Base-by-base conservation (phyloP, 2,113 vertebrate species). In the Heterocephalus glaber region DNA sequence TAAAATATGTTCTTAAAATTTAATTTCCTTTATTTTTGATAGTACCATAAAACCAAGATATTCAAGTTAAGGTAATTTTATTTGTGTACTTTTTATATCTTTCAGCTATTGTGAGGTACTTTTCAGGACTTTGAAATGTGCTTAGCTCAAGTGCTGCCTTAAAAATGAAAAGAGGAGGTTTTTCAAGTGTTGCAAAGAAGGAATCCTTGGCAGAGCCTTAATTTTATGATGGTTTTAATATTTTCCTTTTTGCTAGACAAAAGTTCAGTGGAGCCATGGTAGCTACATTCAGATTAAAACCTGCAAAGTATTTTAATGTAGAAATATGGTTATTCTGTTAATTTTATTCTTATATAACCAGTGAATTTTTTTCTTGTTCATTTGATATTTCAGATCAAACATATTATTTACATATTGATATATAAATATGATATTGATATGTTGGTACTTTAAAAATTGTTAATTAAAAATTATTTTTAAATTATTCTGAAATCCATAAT, bases 1-100 rank as follows among this genome's bases (percentile, higher is more conserved):
- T 96, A 61, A 96, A 97, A 97, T 92, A 28, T 96, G 77, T 96
- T 92, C 77, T 95, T 96, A 93, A 97, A 97, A 95, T 96, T 98
- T 98, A 97, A 97, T 98, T 97, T 98, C 97, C 97, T 97, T 95
- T 96, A 56, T 52, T 96, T 95, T 93, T 97, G 87, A 95, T 96
- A 41, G 72, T 24, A 82, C 54, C 54, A 72, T 47, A 80, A 93
- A 92, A 90, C 84, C 74, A 95, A 96, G 93, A 95, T 90, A 91
- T 66, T 77, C 52, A 83, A 90, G 66, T 90, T 82, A 86, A 97
- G 90, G 92, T 90, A 81, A 96, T 91, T 90, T 95, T 93, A 85
- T 96, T 90, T 92, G 47, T 94, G 30, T 1, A 52, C 26, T 81
- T 89, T 76, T 7, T 89, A 4, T 79, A 22, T 77, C 95, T 94